These are phyloP conservation scores for Mus spretus DNA, from an alignment of 2,797 vertebrate species.

Conservation along the genomic window DNA sequence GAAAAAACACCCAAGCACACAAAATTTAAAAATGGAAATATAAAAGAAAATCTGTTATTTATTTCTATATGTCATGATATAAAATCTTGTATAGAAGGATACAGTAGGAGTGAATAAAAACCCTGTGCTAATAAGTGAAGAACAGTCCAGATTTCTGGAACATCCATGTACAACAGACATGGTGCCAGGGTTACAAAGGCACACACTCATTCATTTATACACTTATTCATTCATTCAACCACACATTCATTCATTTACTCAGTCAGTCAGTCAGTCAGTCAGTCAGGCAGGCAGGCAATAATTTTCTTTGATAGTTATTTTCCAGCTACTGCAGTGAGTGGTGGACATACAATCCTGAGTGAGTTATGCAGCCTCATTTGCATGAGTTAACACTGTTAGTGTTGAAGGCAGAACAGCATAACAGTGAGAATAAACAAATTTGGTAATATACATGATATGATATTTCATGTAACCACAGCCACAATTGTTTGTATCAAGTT, in stretches of 20 bases:
- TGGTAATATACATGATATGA: too few relatives aligned
- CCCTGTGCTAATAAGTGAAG: neutral
- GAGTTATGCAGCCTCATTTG: neutral
- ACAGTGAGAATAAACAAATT: neutral
- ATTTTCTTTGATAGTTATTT: neutral
- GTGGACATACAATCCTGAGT: neutral
- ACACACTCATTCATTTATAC: neutral
- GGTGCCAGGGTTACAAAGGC: neutral
- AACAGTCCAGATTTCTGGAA: neutral
- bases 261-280: too few relatives aligned
- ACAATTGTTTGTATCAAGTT: neutral
- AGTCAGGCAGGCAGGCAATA: neutral
- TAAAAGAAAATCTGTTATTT: too few relatives aligned
- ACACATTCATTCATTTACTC: neutral
- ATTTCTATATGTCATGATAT: too few relatives aligned
- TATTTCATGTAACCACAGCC: neutral
- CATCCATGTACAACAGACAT: neutral
- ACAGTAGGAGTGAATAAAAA: neutral
- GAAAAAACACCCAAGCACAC: neutral
- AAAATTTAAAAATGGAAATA: neutral
- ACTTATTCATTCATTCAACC: rapidly evolving
- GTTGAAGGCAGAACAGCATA: neutral
- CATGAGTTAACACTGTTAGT: neutral
- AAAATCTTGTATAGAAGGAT: too few relatives aligned
- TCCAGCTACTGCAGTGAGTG: neutral